Percentiles rank a stretch among this genome's conserved stretches.
These are phyloP conservation scores for Ptiloglossa arizonensis DNA, from an alignment of 1,140 invertebrate species.

Conservation along the genomic window DNA sequence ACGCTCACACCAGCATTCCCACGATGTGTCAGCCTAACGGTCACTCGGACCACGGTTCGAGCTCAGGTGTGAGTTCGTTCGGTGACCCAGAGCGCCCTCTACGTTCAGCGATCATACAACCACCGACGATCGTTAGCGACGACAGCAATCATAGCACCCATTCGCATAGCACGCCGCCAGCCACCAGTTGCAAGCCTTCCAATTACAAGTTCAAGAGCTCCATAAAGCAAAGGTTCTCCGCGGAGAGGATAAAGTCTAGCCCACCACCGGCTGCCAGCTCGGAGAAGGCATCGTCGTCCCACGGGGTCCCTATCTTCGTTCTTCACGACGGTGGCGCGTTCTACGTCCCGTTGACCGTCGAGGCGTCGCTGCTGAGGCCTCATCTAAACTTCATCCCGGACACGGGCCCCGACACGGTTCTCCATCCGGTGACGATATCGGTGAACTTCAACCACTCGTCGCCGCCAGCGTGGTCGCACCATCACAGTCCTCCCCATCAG, in stretches of 20 bases:
- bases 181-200: constrained; percentile 75
- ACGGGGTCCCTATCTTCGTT: constrained; percentile 89
- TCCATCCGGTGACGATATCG: constrained; percentile 95
- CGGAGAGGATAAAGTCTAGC: constrained; percentile 79
- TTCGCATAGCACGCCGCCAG: constrained; percentile 66
- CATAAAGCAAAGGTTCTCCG: constrained; percentile 92
- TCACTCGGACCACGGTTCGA: constrained; percentile 77
- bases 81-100: constrained; percentile 73
- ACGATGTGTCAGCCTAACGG: constrained; percentile 77
- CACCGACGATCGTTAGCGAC: constrained; percentile 71
- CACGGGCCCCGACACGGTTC: constrained; percentile 84
- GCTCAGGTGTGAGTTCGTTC: constrained; percentile 77
- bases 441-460: constrained; percentile 87
- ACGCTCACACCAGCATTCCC: constrained; percentile 75
- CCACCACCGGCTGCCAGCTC: constrained; percentile 61
- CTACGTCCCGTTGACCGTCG: constrained; percentile 95
- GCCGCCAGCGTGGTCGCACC: constrained; percentile 71
- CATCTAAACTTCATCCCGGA: constrained; percentile 84
- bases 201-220: constrained; percentile 97
- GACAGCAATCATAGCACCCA: constrained; percentile 79
- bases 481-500: constrained; percentile 73
- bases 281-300: constrained; percentile 68
- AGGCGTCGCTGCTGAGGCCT: constrained; percentile 88
- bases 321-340: constrained; percentile 93
- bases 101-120: constrained; percentile 66